Evolutionary conservation across 1,140 invertebrate species (phyloP).

Genomic region (Schlechtendalia chinensis): DNA sequence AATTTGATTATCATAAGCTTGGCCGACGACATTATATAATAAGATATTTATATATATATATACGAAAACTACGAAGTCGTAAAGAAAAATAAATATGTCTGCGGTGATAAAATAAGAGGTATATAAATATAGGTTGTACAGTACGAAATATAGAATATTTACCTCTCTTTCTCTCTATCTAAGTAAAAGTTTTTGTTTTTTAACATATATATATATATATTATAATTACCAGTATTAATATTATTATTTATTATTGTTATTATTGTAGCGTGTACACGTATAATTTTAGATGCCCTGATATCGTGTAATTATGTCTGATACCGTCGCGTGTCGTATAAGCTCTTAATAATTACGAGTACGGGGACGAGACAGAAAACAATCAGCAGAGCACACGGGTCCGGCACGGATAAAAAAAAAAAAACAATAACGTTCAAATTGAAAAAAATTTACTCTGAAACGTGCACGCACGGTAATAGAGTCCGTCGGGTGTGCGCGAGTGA

Average conservation of each 20-base stretch:
- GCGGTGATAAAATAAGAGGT: not conserved
- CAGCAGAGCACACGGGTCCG: too few species aligned
- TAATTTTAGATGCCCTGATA: conserved; percentile 36
- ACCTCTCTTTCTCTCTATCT: not conserved
- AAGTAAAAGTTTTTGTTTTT: too few species aligned
- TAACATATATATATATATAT: not conserved
- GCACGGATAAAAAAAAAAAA: too few species aligned
- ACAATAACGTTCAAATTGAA: too few species aligned
- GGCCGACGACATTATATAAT: not conserved
- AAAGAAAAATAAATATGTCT: conserved; percentile 32
- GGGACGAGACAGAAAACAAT: too few species aligned
- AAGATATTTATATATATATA: not conserved
- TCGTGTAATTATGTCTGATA: too few species aligned
- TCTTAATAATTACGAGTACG: not conserved
- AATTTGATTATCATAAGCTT: conserved; percentile 47
- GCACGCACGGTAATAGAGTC: too few species aligned
- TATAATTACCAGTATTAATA: conserved; percentile 14
- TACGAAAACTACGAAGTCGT: conserved; percentile 23
- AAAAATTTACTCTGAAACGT: too few species aligned
- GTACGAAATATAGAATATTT: conserved; percentile 27
- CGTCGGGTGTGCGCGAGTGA: too few species aligned
- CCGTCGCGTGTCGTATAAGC: too few species aligned
- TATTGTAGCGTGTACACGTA: too few species aligned
- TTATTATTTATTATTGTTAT: not conserved
- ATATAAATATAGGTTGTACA: not conserved